These are phyloP conservation scores for Psittacara wagleri DNA, from an alignment of 2,113 vertebrate genomes.

Conservation along the genomic window DNA sequence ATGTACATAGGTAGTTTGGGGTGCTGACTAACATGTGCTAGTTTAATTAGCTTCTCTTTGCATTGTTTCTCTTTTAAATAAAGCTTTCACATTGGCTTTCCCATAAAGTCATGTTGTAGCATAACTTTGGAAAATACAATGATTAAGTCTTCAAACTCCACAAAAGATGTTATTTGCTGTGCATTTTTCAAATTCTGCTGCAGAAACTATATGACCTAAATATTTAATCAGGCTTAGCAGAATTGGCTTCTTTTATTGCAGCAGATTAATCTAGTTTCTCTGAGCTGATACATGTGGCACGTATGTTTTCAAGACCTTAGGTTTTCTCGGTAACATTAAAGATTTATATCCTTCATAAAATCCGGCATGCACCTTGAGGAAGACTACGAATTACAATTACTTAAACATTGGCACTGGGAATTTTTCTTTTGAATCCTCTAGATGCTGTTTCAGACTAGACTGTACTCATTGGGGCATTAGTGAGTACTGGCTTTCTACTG, in stretches of 20 bases:
- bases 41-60: not conserved
- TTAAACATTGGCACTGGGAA: not conserved
- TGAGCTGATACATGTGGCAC: slow-evolving; percentile 26
- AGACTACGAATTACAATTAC: slow-evolving; percentile 21
- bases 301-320: slow-evolving; percentile 20
- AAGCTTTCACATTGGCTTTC: not conserved
- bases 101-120: not conserved
- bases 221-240: slow-evolving; percentile 67
- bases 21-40: not conserved
- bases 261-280: slow-evolving; percentile 37
- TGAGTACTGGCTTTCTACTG: not conserved
- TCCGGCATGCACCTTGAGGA: not conserved
- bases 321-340: slow-evolving; percentile 40
- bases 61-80: not conserved
- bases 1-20: not conserved
- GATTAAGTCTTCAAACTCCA: not conserved
- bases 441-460: not conserved
- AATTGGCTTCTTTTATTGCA: slow-evolving; percentile 36
- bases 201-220: slow-evolving; percentile 62
- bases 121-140: not conserved
- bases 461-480: not conserved
- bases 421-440: not conserved
- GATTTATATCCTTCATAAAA: slow-evolving; percentile 39
- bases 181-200: slow-evolving; percentile 21
- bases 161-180: not conserved